Conservation (phyloP, 2,797 vertebrate genomes). For the Rhyacichthys aspro region DNA sequence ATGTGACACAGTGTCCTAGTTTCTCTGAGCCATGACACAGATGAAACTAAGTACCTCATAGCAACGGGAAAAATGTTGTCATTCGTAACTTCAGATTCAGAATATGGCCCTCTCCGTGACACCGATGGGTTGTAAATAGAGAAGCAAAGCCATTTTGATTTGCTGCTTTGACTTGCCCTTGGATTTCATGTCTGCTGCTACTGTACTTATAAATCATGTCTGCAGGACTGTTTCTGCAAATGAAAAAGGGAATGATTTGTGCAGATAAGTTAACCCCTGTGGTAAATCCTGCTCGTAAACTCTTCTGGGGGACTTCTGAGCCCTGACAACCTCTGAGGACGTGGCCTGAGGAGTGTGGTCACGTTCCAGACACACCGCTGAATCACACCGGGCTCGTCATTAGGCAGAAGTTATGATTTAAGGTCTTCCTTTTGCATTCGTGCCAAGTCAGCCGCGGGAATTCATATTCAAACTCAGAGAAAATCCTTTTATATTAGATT, state of each 20-base stretch:
- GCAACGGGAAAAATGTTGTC: constrained; percentile 33
- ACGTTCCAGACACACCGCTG: constrained; percentile 52
- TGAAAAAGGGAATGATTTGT: constrained; percentile 76
- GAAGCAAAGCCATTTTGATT: constrained; percentile 54
- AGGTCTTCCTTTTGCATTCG: constrained; percentile 62
- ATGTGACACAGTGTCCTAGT: constrained; percentile 69
- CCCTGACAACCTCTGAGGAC: constrained; percentile 42
- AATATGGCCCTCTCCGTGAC: constrained; percentile 47
- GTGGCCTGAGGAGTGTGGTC: constrained; percentile 38
- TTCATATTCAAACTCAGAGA: constrained; percentile 43
- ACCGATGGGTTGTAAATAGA: constrained; percentile 38
- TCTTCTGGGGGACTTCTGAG: constrained; percentile 52
- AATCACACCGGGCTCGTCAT: constrained; percentile 43
- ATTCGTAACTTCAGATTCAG: constrained; percentile 57
- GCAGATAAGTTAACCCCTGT: constrained; percentile 62
- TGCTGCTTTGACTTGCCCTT: constrained; percentile 59
- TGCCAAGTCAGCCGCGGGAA: constrained; percentile 24
- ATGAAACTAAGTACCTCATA: constrained; percentile 59
- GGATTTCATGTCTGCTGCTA: constrained; percentile 64
- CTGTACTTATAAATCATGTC: constrained; percentile 72
- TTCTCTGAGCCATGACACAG: constrained; percentile 48
- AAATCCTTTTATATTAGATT: constrained; percentile 25
- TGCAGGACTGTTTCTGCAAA: constrained; percentile 67
- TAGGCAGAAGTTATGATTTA: constrained; percentile 50
- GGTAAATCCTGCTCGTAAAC: constrained; percentile 69